phyloP scores from a whole-genome alignment of 2,797 vertebrate species.

The Liparis tanakae region DNA sequence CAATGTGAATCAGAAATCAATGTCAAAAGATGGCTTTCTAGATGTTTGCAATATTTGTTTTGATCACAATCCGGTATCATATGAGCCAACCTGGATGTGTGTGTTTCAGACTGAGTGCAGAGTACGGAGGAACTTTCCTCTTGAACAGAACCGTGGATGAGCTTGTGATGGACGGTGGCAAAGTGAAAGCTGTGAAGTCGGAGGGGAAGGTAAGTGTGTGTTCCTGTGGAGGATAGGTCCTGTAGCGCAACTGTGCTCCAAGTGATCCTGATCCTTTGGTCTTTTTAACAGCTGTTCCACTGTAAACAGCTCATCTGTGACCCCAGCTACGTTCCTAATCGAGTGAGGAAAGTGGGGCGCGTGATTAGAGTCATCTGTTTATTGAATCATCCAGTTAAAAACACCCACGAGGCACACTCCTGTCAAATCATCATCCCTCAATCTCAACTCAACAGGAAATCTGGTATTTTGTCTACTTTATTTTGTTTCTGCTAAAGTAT shows the following conservation, averaged over 20 bases:
- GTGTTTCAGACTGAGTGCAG: slow-evolving; percentile 78
- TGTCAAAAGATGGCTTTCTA: neutral
- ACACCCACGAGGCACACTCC: slow-evolving; percentile 82
- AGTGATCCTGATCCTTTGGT: neutral
- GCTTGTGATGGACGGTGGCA: slow-evolving; percentile 82
- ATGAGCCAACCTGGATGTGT: slow-evolving; percentile 13
- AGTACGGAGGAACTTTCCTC: slow-evolving; percentile 79
- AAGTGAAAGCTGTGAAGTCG: slow-evolving; percentile 81
- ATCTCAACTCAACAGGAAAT: slow-evolving; percentile 81
- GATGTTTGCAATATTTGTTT: neutral
- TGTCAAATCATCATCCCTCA: slow-evolving; percentile 87
- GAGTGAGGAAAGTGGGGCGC: slow-evolving; percentile 80
- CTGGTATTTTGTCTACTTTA: slow-evolving; percentile 65
- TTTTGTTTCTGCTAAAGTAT: neutral
- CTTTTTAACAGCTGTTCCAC: slow-evolving; percentile 71
- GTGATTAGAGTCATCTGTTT: slow-evolving; percentile 84
- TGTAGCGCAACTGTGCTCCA: neutral
- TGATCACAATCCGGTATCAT: neutral
- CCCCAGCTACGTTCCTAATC: slow-evolving; percentile 78
- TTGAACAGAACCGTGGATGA: slow-evolving; percentile 80
- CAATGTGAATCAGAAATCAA: neutral
- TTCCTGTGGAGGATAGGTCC: neutral
- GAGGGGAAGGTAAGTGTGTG: slow-evolving; percentile 76
- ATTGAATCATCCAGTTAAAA: slow-evolving; percentile 84
- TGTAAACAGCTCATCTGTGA: slow-evolving; percentile 88